A percentile compares a stretch with the other conserved stretches of the same genome.
phyloP scores from a whole-genome alignment of 2,797 vertebrate species.

The Xiphophorus birchmanni region DNA sequence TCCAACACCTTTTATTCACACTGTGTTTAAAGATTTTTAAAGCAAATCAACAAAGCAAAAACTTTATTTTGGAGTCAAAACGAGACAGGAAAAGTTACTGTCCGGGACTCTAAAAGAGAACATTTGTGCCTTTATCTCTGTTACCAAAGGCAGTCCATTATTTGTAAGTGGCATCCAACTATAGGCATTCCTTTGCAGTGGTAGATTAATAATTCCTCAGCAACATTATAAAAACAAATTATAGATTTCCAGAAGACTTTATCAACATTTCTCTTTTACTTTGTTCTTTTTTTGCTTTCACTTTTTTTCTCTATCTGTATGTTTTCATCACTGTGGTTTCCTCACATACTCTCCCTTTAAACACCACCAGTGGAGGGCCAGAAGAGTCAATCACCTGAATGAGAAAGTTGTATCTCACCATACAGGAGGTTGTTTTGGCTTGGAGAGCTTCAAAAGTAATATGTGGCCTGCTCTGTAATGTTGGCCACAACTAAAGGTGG shows the following conservation, averaged over 20 bases:
- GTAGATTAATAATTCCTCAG: constrained; percentile 58
- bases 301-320: constrained; percentile 51
- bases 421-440: constrained; percentile 53
- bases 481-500: constrained; percentile 55
- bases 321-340: constrained; percentile 35
- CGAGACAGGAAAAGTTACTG: background rate
- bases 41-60: constrained; percentile 40
- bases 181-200: constrained; percentile 38
- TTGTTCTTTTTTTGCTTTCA: constrained; percentile 19
- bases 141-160: constrained; percentile 66
- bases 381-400: constrained; percentile 59
- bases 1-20: constrained; percentile 37
- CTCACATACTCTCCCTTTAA: constrained; percentile 23
- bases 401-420: constrained; percentile 53
- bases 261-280: constrained; percentile 44
- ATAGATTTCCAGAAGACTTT: constrained; percentile 32
- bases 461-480: constrained; percentile 50
- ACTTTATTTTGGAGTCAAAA: constrained; percentile 37
- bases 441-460: constrained; percentile 53
- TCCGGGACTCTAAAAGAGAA: constrained; percentile 37
- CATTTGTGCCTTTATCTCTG: constrained; percentile 53
- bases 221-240: constrained; percentile 51
- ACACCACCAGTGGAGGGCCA: constrained; percentile 30
- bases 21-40: constrained; percentile 50
- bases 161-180: constrained; percentile 47